Conservation (phyloP, 2,113 vertebrate genomes). For the Pelobates fuscus region DNA sequence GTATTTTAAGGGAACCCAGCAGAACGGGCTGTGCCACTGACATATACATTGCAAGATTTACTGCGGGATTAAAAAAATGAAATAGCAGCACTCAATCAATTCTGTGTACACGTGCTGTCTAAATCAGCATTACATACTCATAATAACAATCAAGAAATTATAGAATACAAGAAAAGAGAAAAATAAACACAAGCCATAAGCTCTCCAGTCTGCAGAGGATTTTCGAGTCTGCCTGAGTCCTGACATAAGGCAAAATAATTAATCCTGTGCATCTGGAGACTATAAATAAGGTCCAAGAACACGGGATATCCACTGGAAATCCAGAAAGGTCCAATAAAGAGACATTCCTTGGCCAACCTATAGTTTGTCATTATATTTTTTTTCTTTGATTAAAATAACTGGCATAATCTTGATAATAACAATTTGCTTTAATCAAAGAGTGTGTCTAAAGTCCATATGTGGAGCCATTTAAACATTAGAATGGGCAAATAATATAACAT, state of each 20-base stretch:
- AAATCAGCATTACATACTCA: background rate
- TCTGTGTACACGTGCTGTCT: background rate
- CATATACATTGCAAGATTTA: background rate
- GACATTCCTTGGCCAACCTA: too few species aligned
- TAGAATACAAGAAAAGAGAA: conserved; percentile 17
- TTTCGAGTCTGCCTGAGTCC: background rate
- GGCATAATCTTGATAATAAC: too few species aligned
- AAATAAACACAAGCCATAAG: conserved; percentile 12
- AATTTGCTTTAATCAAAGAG: too few species aligned
- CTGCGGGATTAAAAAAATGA: background rate
- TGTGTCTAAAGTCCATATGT: too few species aligned
- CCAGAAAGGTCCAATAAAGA: background rate
- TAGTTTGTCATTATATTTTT: too few species aligned
- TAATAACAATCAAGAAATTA: conserved; percentile 27
- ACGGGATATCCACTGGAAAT: too few species aligned
- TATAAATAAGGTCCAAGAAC: conserved; percentile 22
- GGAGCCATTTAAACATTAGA: too few species aligned
- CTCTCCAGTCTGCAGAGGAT: conserved; percentile 8
- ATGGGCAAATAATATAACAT: too few species aligned
- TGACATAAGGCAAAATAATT: conserved; percentile 25
- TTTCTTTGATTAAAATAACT: too few species aligned
- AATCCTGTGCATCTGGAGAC: conserved; percentile 36
- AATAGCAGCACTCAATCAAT: background rate
- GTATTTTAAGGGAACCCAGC: background rate
- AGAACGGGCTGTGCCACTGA: background rate